These are phyloP conservation scores for Peribatodes rhomboidaria DNA, from an alignment of 2,888 invertebrate species.

Conservation along the genomic window DNA sequence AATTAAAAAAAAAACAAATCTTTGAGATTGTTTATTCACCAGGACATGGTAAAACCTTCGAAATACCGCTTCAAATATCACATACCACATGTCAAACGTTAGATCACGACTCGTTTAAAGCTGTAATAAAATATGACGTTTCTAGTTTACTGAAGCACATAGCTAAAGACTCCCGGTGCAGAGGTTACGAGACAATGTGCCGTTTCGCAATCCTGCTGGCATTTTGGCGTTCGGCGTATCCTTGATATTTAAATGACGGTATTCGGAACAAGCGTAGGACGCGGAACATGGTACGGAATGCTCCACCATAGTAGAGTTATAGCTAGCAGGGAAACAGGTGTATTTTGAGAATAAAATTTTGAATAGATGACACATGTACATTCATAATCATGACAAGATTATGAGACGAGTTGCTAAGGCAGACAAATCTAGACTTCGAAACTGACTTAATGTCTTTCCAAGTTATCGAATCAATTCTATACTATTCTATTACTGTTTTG, in stretches of 20 bases:
- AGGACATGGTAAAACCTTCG: slow-evolving; percentile 14
- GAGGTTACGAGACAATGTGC: slow-evolving; percentile 66
- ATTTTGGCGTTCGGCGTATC: slow-evolving; percentile 80
- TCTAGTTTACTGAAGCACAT: slow-evolving; percentile 50
- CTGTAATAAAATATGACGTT: slow-evolving; percentile 53
- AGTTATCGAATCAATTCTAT: too few relatives aligned
- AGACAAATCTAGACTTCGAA: background rate
- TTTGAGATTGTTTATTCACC: background rate
- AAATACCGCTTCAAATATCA: slow-evolving; percentile 25
- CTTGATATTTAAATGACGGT: slow-evolving; percentile 83
- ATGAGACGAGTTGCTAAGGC: too few relatives aligned
- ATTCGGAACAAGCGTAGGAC: slow-evolving; percentile 79
- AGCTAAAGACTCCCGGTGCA: slow-evolving; percentile 46
- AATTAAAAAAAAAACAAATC: background rate
- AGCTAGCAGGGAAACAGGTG: slow-evolving; percentile 21
- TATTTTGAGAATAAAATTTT: background rate
- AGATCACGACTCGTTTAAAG: slow-evolving; percentile 50
- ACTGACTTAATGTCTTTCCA: too few relatives aligned
- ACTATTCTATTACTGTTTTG: too few relatives aligned
- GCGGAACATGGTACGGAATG: slow-evolving; percentile 63
- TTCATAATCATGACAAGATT: too few relatives aligned
- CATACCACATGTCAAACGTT: slow-evolving; percentile 43
- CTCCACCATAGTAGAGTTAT: slow-evolving; percentile 10
- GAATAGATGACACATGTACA: background rate
- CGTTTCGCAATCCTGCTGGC: slow-evolving; percentile 75